These are phyloP conservation scores for Willowsia nigromaculata DNA, from an alignment of 2,888 invertebrate genomes.

Conservation along the genomic window DNA sequence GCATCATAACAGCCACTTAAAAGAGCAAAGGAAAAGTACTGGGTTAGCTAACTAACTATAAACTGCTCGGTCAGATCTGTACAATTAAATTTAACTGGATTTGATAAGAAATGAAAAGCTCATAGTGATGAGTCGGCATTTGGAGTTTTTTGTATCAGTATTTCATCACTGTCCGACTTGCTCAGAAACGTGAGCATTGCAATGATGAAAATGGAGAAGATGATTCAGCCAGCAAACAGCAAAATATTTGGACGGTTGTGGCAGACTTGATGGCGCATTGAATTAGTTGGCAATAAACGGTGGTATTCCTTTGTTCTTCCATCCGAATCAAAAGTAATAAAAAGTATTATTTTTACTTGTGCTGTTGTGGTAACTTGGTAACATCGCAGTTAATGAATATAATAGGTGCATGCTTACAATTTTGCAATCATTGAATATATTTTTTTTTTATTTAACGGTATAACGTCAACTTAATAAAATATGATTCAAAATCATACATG, in stretches of 20 bases:
- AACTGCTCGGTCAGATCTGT: not conserved
- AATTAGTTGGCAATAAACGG: not conserved
- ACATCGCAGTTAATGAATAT: too few relatives aligned
- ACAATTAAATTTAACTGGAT: conserved; percentile 7
- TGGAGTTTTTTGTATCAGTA: not conserved
- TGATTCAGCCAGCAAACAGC: not conserved
- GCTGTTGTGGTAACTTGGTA: too few relatives aligned
- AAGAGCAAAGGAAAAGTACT: conserved; percentile 1
- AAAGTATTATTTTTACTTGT: too few relatives aligned
- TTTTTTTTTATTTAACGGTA: too few relatives aligned
- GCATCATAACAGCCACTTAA: not conserved
- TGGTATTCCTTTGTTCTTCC: not conserved
- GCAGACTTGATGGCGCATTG: conserved; percentile 55
- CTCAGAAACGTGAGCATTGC: not conserved
- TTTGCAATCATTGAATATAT: too few relatives aligned
- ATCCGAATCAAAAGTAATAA: not conserved
- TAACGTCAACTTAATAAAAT: too few relatives aligned
- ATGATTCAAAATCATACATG: too few relatives aligned
- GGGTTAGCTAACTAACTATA: not conserved
- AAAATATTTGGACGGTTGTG: not conserved
- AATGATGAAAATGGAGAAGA: not conserved
- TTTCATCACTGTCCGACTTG: not conserved
- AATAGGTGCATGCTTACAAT: too few relatives aligned
- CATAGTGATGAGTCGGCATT: not conserved
- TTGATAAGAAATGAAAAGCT: not conserved